Evolutionary conservation across 2,113 vertebrate species (phyloP).

Genomic region (Actenoides hombroni): DNA sequence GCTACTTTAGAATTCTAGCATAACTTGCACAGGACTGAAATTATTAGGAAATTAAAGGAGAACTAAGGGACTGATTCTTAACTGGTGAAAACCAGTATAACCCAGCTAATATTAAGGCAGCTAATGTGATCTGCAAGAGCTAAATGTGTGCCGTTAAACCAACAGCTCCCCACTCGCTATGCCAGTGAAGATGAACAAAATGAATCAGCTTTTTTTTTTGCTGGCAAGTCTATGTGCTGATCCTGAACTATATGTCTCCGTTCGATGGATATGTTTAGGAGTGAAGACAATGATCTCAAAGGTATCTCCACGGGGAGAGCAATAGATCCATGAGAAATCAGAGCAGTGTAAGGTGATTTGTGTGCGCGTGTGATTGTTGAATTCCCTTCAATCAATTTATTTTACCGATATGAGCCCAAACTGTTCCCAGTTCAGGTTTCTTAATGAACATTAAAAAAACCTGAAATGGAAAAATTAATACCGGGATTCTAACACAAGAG

Average conservation of each 20-base stretch:
- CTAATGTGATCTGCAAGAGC: background rate
- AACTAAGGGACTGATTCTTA: background rate
- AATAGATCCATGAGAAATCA: background rate
- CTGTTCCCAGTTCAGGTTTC: background rate
- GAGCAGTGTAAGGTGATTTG: background rate
- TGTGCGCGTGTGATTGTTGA: background rate
- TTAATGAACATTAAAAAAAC: background rate
- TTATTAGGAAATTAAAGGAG: background rate
- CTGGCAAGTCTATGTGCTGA: background rate
- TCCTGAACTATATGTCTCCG: background rate
- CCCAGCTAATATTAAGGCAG: background rate
- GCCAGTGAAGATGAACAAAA: background rate
- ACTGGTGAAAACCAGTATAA: background rate
- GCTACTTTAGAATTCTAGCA: slow-evolving; percentile 7
- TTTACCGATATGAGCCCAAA: background rate
- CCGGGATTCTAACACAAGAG: background rate
- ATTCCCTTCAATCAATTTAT: background rate
- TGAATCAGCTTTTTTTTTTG: background rate
- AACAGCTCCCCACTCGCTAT: background rate
- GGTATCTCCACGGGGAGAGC: background rate
- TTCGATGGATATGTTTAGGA: background rate
- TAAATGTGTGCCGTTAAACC: background rate
- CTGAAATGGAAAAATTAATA: background rate
- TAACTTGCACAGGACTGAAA: background rate
- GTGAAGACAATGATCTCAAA: background rate